These are phyloP conservation scores for Coccyzus lansbergi DNA, from an alignment of 2,797 vertebrate genomes.

Conservation along the genomic window DNA sequence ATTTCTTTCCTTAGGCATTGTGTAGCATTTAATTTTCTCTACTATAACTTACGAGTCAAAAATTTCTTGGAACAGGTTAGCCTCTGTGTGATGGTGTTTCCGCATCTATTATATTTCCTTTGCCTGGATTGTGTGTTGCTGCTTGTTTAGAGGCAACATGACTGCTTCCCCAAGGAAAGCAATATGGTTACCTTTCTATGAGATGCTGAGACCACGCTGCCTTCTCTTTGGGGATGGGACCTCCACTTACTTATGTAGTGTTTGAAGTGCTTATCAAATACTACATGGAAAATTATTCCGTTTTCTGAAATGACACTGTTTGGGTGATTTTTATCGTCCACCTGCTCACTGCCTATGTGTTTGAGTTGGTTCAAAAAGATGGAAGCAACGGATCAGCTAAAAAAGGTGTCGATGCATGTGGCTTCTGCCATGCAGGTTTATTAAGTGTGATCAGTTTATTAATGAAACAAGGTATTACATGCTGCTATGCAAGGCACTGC, in stretches of 20 bases:
- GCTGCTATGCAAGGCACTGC: not conserved
- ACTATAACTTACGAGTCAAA: not conserved
- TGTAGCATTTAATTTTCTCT: constrained; percentile 12
- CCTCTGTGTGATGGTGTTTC: not conserved
- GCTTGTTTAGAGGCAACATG: not conserved
- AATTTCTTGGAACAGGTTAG: not conserved
- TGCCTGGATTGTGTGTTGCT: not conserved
- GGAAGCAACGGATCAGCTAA: not conserved
- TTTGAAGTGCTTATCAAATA: not conserved
- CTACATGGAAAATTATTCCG: not conserved
- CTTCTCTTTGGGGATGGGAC: not conserved
- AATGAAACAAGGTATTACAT: not conserved
- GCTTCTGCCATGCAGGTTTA: not conserved
- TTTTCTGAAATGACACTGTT: not conserved
- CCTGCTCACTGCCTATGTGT: not conserved
- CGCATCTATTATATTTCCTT: not conserved
- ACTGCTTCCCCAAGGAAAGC: not conserved
- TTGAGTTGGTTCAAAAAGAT: not conserved
- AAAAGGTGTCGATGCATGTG: fast-evolving
- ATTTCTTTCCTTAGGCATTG: not conserved
- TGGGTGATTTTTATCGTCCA: not conserved
- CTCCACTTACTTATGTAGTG: not conserved
- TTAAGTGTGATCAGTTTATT: not conserved
- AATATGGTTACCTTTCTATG: not conserved
- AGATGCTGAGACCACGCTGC: not conserved